Evolutionary conservation across 2,888 invertebrate genomes (phyloP).

Genomic region (Malthinus seriepunctatus): DNA sequence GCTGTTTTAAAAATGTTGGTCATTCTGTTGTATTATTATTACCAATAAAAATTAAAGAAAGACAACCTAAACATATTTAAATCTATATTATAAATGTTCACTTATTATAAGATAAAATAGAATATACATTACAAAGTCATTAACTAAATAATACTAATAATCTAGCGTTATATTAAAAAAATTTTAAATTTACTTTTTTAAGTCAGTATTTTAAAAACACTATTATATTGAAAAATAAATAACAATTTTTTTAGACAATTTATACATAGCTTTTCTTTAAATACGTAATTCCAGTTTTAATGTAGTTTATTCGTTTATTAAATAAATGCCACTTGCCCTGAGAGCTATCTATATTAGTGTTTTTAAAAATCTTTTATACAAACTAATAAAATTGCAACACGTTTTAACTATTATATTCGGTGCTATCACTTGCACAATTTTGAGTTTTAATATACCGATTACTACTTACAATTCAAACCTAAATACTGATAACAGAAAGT

Average conservation of each 20-base stretch:
- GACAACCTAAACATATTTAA: not conserved
- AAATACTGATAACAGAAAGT: not conserved
- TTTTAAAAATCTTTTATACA: conserved; percentile 23
- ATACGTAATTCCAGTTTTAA: too few relatives aligned
- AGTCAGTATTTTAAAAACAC: conserved; percentile 27
- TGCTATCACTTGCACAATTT: conserved; percentile 17
- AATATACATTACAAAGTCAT: conserved; percentile 26
- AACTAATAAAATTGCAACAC: conserved; percentile 25
- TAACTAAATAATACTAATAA: conserved; percentile 16
- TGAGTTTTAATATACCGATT: conserved; percentile 7
- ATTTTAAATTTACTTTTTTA: conserved; percentile 12
- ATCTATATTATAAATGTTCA: conserved; percentile 18
- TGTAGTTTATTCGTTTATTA: conserved; percentile 13
- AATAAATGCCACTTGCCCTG: conserved; percentile 24
- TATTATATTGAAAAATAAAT: conserved; percentile 17
- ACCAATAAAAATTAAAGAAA: not conserved
- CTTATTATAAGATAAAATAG: conserved; percentile 16
- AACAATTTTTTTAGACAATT: not conserved
- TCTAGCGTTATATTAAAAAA: conserved; percentile 19
- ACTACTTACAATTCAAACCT: conserved; percentile 6
- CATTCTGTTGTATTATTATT: conserved; percentile 20
- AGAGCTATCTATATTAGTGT: conserved; percentile 28
- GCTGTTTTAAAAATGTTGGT: conserved; percentile 23
- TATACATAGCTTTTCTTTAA: too few relatives aligned
- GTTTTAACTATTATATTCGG: conserved; percentile 13